phyloP scores from a whole-genome alignment of 1,140 invertebrate species.

The Coptotermes formosanus region DNA sequence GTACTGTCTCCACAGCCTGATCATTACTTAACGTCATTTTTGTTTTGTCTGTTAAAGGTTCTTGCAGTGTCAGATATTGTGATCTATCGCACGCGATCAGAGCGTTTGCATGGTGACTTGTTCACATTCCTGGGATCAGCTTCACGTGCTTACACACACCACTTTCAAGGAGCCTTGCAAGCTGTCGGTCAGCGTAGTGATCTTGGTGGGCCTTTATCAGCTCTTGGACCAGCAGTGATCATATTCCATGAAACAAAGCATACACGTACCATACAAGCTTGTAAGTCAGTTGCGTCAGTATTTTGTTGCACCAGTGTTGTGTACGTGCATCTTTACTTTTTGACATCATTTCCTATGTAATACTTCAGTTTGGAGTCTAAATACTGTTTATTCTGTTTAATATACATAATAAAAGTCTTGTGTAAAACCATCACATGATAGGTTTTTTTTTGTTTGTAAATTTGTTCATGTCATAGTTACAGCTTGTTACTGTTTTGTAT shows the following conservation, averaged over 20 bases:
- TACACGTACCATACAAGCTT: slow-evolving; percentile 54
- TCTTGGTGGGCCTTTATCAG: slow-evolving; percentile 50
- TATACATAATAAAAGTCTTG: too few relatives aligned
- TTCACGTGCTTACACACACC: slow-evolving; percentile 70
- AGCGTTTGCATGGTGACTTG: slow-evolving; percentile 74
- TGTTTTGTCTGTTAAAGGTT: slow-evolving; percentile 45
- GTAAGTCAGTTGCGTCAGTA: slow-evolving; percentile 33
- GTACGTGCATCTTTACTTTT: too few relatives aligned
- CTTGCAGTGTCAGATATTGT: slow-evolving; percentile 81
- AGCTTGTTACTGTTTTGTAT: too few relatives aligned
- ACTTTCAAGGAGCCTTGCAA: slow-evolving; percentile 68
- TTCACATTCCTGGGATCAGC: slow-evolving; percentile 78
- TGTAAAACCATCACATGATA: too few relatives aligned
- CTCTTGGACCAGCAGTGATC: slow-evolving; percentile 71
- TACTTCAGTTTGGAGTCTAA: too few relatives aligned
- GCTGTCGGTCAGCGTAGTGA: slow-evolving; percentile 55
- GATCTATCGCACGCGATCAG: slow-evolving; percentile 75
- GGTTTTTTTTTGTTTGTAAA: too few relatives aligned
- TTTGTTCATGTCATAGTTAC: too few relatives aligned
- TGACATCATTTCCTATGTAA: too few relatives aligned
- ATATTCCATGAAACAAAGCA: slow-evolving; percentile 81
- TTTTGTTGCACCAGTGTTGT: too few relatives aligned
- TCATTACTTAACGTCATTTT: neutral
- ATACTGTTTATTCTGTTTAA: too few relatives aligned
- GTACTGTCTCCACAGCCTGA: too few relatives aligned